Evolutionary conservation across 1,140 invertebrate genomes (phyloP), one percentile per base, ranked within the genome.

Genomic region (Calosoma granatense): DNA sequence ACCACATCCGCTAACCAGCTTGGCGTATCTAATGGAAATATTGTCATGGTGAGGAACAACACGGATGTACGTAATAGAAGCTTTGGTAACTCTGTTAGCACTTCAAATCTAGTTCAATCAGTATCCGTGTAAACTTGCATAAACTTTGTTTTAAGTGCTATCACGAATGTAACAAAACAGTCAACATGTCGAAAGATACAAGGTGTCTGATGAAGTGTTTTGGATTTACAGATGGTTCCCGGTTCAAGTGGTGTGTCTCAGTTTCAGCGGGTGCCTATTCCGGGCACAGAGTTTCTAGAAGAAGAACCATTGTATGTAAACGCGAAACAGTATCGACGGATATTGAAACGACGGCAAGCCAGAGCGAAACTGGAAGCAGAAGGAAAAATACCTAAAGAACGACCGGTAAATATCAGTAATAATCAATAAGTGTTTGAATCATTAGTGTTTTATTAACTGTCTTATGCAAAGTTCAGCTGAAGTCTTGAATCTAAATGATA

Each of bases 271-370:
- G 79, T 87, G 55, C 85, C 80, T 57, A 74, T 81, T 56, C 79
- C 79, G 51, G 75, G 62, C 60, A 80, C 84, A 1, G 90, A 90
- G 71, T 76, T 92, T 56, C 77, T 92, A 14, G 90, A 94, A 73
- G 92, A 96, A 70, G 92, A 97, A 67, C 92, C 94, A 1, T 72
- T 98, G 4, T 99, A 98, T 74, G 97, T 99, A 0, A 99, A 98
- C 79, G 94, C 94, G n/a, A 95, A 96, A 70, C 97, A 99, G 69
- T 97, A 97, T 72, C 89, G 92, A 67, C 78, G 92, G 57, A 97
- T 97, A 66, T 75, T 97, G 4, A 94, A 94, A 69, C 75, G 94
- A 59, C 74, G 94, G 55, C 90, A 93, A 66, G 94, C 92, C 0
- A 74, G 94, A 51, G 93, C 93, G 0, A 93, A 93, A 71, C 74